Evolutionary conservation across 2,113 vertebrate species (phyloP).

Genomic region (Sterrhoptilus dennistouni): DNA sequence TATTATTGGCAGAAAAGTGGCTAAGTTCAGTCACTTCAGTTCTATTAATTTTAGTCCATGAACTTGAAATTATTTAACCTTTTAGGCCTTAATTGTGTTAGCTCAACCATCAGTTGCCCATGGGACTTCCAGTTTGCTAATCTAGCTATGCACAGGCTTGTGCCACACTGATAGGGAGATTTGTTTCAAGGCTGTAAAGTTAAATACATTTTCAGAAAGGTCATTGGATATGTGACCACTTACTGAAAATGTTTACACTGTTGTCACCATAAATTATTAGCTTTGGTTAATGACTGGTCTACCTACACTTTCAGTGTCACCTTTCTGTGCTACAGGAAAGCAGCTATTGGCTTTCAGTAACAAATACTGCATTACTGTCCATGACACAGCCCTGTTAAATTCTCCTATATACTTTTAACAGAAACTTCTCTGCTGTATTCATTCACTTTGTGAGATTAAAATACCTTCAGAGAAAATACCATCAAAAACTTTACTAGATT

Average conservation of each 20-base stretch:
- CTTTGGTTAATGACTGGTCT: neutral
- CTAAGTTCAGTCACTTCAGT: neutral
- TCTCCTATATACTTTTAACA: neutral
- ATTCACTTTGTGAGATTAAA: neutral
- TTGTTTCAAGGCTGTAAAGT: neutral
- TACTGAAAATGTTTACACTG: neutral
- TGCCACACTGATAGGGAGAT: neutral
- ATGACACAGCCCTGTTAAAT: neutral
- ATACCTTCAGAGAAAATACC: neutral
- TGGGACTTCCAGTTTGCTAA: neutral
- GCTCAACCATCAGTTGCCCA: neutral
- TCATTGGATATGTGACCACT: neutral
- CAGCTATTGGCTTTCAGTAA: neutral
- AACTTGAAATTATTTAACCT: neutral
- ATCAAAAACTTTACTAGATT: neutral
- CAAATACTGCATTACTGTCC: neutral
- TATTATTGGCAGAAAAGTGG: neutral
- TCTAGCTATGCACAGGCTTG: neutral
- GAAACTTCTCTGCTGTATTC: neutral
- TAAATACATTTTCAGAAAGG: neutral
- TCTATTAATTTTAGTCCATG: neutral
- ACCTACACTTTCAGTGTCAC: neutral
- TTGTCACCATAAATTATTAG: neutral
- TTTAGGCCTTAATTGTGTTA: neutral
- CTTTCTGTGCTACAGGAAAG: neutral